Base-by-base conservation (phyloP, 2,113 vertebrate species). In the Cyprinus carpio region DNA sequence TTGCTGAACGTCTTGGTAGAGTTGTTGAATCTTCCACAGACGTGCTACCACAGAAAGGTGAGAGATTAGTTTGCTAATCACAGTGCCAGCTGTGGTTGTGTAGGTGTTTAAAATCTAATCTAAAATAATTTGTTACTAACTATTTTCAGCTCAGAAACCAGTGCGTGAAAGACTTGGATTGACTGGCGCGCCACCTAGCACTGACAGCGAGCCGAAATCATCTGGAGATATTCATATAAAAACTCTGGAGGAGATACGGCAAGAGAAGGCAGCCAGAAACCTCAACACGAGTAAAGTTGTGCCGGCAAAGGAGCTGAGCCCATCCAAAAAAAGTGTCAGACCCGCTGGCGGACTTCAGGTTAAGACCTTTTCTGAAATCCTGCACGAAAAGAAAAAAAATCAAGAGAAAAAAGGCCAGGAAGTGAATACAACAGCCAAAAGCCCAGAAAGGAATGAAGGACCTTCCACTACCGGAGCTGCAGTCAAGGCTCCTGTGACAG, bases 161-260 rank as follows among this genome's bases (percentile, higher is more conserved):
- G 65, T 98, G 67, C 96, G 92, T 86, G 96, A 97, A 49, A 94
- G 97, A 84, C 94, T 98, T 78, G 95, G 96, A 15, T 76, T 94
- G 34, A 89, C 91, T 29, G 51, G 89, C 83, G 92, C 91, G 4
- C 86, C 90, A 69, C 71, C 88, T 84, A 82, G 84, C 56, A 34
- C 65, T 75, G 83, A 86, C 6, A 72, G 0, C 2, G 84, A 83
- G 69, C 80, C 91, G 49, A 94, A 92, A 43, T 84, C 90, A 37
- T 65, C 92, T 1, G 92, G 93, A 77, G 94, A 96, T 85, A 95
- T 99, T 40, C 95, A 87, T 0, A 96, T 98, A 86, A 99, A 99
- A 92, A 98, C 97, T 0, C 91, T 98, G 58, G 96, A 98, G 88
- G 97, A 99, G 91, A 99, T 99, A 81, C 95, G 93, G 6, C 93